A percentile compares a stretch with the other conserved stretches of the same genome.
Evolutionary conservation across 2,113 vertebrate species (phyloP).

Genomic region (Baryphthengus martii): DNA sequence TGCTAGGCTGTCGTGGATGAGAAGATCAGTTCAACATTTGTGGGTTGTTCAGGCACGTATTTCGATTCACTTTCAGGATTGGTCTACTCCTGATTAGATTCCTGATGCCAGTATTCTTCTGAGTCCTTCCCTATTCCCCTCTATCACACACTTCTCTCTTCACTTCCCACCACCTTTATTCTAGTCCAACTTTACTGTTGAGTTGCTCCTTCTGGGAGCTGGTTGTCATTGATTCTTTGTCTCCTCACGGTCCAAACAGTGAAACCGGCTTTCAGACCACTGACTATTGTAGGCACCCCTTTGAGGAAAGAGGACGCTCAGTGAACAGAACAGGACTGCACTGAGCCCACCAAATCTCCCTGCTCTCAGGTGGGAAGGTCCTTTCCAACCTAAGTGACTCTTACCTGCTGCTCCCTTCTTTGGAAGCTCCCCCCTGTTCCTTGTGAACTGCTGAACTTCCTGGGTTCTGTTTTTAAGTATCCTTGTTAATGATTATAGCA

Average conservation of each 20-base stretch:
- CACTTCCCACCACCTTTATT: neutral
- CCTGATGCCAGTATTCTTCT: neutral
- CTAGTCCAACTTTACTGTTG: neutral
- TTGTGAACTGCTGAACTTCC: neutral
- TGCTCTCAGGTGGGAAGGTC: neutral
- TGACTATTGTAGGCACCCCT: neutral
- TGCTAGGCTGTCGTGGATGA: neutral
- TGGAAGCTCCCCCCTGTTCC: neutral
- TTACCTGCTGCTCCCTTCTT: neutral
- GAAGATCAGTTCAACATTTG: neutral
- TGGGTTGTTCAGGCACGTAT: neutral
- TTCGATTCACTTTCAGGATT: neutral
- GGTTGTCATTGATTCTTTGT: neutral
- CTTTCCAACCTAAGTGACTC: too few relatives aligned
- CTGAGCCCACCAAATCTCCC: neutral
- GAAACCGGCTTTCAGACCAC: neutral
- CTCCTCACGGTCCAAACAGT: neutral
- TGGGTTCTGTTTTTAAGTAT: neutral
- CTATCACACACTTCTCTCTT: neutral
- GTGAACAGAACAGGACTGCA: rapidly evolving
- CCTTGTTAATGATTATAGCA: neutral
- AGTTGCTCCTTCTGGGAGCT: neutral
- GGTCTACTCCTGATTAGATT: neutral
- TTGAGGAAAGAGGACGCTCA: neutral
- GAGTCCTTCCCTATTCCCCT: neutral